phyloP scores from a whole-genome alignment of 2,888 invertebrate genomes.

The Diabrotica balteata region DNA sequence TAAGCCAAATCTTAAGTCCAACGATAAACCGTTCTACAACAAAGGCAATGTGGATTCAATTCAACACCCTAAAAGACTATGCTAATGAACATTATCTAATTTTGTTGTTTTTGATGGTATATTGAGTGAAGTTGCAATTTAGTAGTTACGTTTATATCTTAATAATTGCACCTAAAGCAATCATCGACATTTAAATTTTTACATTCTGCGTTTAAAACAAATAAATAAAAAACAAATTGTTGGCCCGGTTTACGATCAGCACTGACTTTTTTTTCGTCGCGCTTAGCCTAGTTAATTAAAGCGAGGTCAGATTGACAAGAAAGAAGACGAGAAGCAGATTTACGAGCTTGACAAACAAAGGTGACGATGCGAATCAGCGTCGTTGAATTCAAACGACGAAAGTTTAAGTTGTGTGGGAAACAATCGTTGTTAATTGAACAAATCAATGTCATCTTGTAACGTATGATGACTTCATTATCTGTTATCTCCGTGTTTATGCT shows the following conservation, averaged over 20 bases:
- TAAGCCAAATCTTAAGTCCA: too few species aligned
- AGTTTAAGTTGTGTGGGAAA: constrained; percentile 26
- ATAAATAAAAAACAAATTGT: constrained; percentile 7
- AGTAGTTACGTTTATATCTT: too few species aligned
- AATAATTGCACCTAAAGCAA: too few species aligned
- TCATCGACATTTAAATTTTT: too few species aligned
- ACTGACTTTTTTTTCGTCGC: background rate
- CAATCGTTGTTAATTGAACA: constrained; percentile 24
- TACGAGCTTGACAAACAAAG: constrained; percentile 17
- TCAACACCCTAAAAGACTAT: too few species aligned
- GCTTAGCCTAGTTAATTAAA: constrained; percentile 34
- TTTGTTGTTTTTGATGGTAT: too few species aligned
- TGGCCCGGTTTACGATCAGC: background rate
- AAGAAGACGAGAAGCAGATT: constrained; percentile 19
- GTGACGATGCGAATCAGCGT: constrained; percentile 18
- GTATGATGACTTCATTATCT: constrained; percentile 14
- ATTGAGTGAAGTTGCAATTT: too few species aligned
- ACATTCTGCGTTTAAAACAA: too few species aligned
- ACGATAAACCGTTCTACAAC: too few species aligned
- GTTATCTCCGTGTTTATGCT: constrained; percentile 9
- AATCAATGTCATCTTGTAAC: constrained; percentile 20
- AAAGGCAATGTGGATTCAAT: too few species aligned
- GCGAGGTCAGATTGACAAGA: constrained; percentile 30
- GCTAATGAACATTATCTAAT: too few species aligned
- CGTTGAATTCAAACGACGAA: constrained; percentile 6